A percentile compares a stretch with the other conserved stretches of the same genome.
phyloP scores from a whole-genome alignment of 2,113 vertebrate species.

The Dipodomys stephensi region DNA sequence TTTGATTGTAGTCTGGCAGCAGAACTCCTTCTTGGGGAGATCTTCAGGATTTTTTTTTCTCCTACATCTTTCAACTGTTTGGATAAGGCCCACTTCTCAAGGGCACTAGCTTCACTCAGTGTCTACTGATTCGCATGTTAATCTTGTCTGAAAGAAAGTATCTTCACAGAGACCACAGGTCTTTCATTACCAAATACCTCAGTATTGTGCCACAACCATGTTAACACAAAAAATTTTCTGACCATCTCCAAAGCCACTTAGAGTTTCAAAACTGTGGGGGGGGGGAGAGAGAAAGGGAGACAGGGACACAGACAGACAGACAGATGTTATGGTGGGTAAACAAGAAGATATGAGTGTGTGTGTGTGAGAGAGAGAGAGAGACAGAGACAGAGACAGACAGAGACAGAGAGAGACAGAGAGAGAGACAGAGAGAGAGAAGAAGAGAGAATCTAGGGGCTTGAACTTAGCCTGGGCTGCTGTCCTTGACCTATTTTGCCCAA shows the following conservation, averaged over 20 bases:
- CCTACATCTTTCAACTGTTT: not conserved
- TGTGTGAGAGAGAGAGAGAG: too few relatives aligned
- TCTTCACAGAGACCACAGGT: not conserved
- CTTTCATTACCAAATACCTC: not conserved
- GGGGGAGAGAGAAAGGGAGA: too few relatives aligned
- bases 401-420: too few relatives aligned
- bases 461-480: too few relatives aligned
- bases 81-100: not conserved
- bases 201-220: not conserved
- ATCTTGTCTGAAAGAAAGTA: not conserved
- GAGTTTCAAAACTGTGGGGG: too few relatives aligned
- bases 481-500: too few relatives aligned
- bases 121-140: not conserved
- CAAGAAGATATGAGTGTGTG: too few relatives aligned
- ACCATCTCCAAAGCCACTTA: not conserved
- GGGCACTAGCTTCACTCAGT: not conserved
- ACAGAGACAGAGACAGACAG: too few relatives aligned
- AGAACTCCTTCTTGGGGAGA: not conserved
- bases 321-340: not conserved
- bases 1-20: not conserved
- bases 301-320: not conserved
- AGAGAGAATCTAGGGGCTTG: too few relatives aligned
- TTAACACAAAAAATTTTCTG: not conserved
- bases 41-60: not conserved
- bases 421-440: too few relatives aligned